Percentiles rank a stretch among this genome's conserved stretches.
phyloP scores from a whole-genome alignment of 2,797 vertebrate genomes.

The Leuciscus waleckii region DNA sequence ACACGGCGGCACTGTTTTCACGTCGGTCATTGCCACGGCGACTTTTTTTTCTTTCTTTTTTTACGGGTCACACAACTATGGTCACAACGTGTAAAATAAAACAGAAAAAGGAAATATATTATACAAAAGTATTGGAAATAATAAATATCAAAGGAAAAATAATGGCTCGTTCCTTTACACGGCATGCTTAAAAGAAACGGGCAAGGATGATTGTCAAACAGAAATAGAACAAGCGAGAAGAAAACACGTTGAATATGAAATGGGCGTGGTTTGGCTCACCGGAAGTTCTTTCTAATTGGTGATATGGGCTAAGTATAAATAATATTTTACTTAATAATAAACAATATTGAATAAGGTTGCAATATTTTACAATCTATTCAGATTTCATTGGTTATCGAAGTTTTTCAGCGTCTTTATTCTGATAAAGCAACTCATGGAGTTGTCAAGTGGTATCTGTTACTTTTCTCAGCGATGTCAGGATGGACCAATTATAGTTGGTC shows the following conservation, averaged over 20 bases:
- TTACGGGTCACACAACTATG: background rate
- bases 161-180: background rate
- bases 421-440: background rate
- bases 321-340: background rate
- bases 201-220: background rate
- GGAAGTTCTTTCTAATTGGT: background rate
- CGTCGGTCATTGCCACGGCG: background rate
- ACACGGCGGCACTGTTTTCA: background rate
- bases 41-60: background rate
- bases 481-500: background rate
- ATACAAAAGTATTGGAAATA: background rate
- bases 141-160: background rate
- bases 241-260: fast-evolving
- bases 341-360: too few relatives aligned
- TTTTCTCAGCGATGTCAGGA: background rate
- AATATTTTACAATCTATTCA: background rate
- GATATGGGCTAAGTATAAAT: background rate
- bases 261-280: background rate
- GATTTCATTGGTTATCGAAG: background rate
- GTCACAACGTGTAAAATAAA: background rate
- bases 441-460: background rate
- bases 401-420: background rate
- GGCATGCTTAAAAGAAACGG: background rate
- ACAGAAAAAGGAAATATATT: background rate
- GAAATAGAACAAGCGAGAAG: background rate